phyloP scores from a whole-genome alignment of 2,113 vertebrate species.

The Puffinus mauretanicus region DNA sequence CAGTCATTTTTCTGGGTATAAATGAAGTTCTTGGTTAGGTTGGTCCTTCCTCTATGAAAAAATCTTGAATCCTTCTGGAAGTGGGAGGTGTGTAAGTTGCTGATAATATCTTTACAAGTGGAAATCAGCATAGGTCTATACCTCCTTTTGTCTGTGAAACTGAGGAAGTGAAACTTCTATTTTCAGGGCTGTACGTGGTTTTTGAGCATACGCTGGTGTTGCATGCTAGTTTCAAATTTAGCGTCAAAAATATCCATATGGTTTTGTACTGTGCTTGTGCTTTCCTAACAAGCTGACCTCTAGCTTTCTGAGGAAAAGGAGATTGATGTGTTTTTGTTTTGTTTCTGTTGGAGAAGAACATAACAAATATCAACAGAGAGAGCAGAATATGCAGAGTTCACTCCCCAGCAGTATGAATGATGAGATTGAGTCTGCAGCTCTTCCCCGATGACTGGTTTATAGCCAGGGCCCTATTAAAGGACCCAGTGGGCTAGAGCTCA shows the following conservation, averaged over 20 bases:
- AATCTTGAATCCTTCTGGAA: background rate
- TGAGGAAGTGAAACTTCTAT: background rate
- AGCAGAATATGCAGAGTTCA: background rate
- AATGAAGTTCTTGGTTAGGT: background rate
- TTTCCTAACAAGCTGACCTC: background rate
- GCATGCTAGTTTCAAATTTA: background rate
- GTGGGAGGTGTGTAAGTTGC: background rate
- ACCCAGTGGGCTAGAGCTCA: background rate
- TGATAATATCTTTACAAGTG: background rate
- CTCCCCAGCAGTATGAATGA: background rate
- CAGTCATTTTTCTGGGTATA: background rate
- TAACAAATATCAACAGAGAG: background rate
- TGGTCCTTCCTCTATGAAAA: background rate
- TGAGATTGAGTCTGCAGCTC: background rate
- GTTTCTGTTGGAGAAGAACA: background rate
- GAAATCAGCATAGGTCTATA: background rate
- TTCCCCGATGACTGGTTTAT: background rate
- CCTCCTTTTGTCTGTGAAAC: background rate
- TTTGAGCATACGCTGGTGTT: background rate
- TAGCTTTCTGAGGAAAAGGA: background rate
- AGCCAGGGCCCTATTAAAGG: background rate
- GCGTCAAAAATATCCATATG: background rate
- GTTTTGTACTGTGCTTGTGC: background rate
- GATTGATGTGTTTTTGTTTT: background rate
- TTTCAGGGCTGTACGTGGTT: background rate